phyloP scores from a whole-genome alignment of 2,888 invertebrate genomes.

The Melitaea athalia region DNA sequence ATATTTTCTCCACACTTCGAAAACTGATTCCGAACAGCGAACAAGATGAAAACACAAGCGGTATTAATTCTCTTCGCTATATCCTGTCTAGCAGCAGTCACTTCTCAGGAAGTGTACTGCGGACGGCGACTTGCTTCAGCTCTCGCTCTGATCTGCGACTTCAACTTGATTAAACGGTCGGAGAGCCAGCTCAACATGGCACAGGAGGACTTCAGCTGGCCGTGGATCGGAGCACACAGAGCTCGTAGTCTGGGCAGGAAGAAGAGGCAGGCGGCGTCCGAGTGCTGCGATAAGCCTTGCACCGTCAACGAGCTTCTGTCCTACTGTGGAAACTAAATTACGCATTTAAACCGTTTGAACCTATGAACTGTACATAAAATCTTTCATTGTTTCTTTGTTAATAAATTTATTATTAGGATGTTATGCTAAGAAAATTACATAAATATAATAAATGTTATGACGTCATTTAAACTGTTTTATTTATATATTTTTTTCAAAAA shows the following conservation, averaged over 20 bases:
- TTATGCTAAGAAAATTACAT: too few species aligned
- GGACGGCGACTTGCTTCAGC: conserved; percentile 40
- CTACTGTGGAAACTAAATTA: conserved; percentile 42
- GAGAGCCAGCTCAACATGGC: conserved; percentile 10
- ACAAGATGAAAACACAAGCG: conserved; percentile 24
- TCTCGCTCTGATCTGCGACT: conserved; percentile 39
- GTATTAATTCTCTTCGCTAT: conserved; percentile 8
- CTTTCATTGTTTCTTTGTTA: too few species aligned
- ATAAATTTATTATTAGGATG: too few species aligned
- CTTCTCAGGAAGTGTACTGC: conserved; percentile 26
- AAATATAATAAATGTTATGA: too few species aligned
- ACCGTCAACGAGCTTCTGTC: conserved; percentile 44
- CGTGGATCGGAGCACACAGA: conserved; percentile 43
- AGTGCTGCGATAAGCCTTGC: conserved; percentile 56
- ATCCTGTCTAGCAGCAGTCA: conserved; percentile 7
- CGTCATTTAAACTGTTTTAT: too few species aligned
- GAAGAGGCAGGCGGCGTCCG: conserved; percentile 49
- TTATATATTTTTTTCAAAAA: too few species aligned
- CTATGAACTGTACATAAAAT: background rate
- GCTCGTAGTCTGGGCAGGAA: conserved; percentile 44
- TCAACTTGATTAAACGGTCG: conserved; percentile 37
- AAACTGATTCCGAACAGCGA: background rate
- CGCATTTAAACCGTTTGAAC: too few species aligned
- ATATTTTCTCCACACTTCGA: background rate
- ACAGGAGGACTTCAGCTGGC: conserved; percentile 33